Percentiles rank a stretch among this genome's conserved stretches.
Evolutionary conservation across 2,888 invertebrate species (phyloP).

Genomic region (Clunio marinus): DNA sequence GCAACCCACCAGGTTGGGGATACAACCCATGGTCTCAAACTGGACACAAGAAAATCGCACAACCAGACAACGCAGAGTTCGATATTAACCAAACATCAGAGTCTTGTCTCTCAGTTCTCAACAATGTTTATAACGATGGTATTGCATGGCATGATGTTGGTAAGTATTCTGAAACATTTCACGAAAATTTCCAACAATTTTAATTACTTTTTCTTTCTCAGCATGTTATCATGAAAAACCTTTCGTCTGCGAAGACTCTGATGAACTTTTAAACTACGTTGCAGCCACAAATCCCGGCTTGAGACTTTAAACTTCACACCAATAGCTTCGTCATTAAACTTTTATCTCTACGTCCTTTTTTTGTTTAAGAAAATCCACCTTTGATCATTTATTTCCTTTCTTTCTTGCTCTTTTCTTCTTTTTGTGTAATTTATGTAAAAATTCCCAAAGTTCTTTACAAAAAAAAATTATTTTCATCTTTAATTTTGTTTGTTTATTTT

Average conservation of each 20-base stretch:
- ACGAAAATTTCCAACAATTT: background rate
- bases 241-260: conserved; percentile 84
- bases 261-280: conserved; percentile 80
- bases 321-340: background rate
- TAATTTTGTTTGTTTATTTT: background rate
- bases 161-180: too few species aligned
- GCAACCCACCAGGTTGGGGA: conserved; percentile 56
- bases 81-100: conserved; percentile 84
- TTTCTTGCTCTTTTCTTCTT: too few species aligned
- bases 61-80: conserved; percentile 88
- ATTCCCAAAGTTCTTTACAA: background rate
- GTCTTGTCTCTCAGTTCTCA: conserved; percentile 79
- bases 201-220: background rate
- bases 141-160: conserved; percentile 53
- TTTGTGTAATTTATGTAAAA: background rate
- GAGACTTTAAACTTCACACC: conserved; percentile 63
- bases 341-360: background rate
- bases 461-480: background rate
- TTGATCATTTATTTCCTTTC: background rate
- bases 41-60: conserved; percentile 81
- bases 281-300: conserved; percentile 78
- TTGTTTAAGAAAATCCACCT: conserved; percentile 31
- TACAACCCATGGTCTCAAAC: conserved; percentile 90
- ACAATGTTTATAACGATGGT: conserved; percentile 90
- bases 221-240: conserved; percentile 92